These are phyloP conservation scores for Fragum fragum DNA, from an alignment of 2,888 invertebrate genomes.

Conservation along the genomic window DNA sequence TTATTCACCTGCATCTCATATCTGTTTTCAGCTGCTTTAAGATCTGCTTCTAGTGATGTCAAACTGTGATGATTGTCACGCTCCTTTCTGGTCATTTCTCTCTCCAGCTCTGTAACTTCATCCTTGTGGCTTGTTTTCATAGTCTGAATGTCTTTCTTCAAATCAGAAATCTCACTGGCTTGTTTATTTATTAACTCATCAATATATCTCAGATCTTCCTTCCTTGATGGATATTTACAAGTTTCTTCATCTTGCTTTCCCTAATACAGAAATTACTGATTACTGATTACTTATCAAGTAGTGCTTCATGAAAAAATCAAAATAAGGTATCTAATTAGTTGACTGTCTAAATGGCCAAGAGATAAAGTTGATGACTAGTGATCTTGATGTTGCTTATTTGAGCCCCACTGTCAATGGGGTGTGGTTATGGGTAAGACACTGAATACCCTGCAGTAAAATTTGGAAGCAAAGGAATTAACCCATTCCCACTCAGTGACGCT, in stretches of 20 bases:
- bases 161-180: slow-evolving; percentile 77
- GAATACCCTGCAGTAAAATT: too few relatives aligned
- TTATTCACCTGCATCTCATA: slow-evolving; percentile 73
- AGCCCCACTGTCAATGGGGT: too few relatives aligned
- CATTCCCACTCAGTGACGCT: too few relatives aligned
- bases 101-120: slow-evolving; percentile 72
- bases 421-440: too few relatives aligned
- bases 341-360: too few relatives aligned
- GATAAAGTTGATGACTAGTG: too few relatives aligned
- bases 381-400: too few relatives aligned
- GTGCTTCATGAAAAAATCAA: too few relatives aligned
- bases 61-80: slow-evolving; percentile 68
- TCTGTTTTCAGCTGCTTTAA: slow-evolving; percentile 72
- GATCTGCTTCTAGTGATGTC: slow-evolving; percentile 69
- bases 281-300: too few relatives aligned
- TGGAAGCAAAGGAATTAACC: too few relatives aligned
- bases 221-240: slow-evolving; percentile 48
- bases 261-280: too few relatives aligned
- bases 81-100: slow-evolving; percentile 69
- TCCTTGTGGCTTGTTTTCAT: slow-evolving; percentile 71
- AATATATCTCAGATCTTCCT: slow-evolving; percentile 75
- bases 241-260: slow-evolving; percentile 28
- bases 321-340: too few relatives aligned
- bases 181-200: slow-evolving; percentile 82
- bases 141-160: slow-evolving; percentile 73